Evolutionary conservation across 2,888 invertebrate genomes (phyloP).

Genomic region (Drosophila subquinaria): DNA sequence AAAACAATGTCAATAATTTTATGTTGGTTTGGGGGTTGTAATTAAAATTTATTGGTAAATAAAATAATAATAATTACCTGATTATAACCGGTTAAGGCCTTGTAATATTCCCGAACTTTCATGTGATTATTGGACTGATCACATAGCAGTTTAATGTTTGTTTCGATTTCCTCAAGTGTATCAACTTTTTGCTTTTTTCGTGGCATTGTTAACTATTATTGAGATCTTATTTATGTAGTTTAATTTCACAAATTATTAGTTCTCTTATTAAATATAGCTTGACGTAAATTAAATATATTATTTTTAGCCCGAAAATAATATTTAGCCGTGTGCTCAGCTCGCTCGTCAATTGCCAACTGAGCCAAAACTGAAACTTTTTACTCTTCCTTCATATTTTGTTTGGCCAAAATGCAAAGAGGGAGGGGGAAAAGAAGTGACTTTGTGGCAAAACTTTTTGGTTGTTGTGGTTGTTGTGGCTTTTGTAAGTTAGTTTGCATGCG

Average conservation of each 20-base stretch:
- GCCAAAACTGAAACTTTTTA: conserved; percentile 21
- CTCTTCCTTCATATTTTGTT: conserved; percentile 46
- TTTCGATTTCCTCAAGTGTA: conserved; percentile 84
- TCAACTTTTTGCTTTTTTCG: conserved; percentile 84
- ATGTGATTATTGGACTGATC: conserved; percentile 92
- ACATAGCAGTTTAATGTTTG: conserved; percentile 89
- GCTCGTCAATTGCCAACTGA: conserved; percentile 64
- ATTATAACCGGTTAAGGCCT: conserved; percentile 90
- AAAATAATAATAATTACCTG: conserved; percentile 87
- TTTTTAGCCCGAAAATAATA: conserved; percentile 9
- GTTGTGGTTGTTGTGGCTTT: conserved; percentile 47
- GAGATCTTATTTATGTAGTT: neutral
- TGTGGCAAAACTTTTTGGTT: conserved; percentile 40
- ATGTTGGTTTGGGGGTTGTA: neutral
- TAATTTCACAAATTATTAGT: neutral
- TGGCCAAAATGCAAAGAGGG: neutral
- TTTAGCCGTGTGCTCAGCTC: conserved; percentile 45
- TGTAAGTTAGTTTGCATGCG: conserved; percentile 68
- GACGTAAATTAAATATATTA: neutral
- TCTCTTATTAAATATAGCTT: neutral
- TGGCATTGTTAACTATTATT: conserved; percentile 68
- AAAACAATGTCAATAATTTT: neutral
- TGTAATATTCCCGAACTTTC: conserved; percentile 90
- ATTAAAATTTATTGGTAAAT: neutral
- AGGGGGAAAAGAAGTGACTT: conserved; percentile 8